Conservation (phyloP, 2,113 vertebrate genomes). For the Grammomys dolichurus region DNA sequence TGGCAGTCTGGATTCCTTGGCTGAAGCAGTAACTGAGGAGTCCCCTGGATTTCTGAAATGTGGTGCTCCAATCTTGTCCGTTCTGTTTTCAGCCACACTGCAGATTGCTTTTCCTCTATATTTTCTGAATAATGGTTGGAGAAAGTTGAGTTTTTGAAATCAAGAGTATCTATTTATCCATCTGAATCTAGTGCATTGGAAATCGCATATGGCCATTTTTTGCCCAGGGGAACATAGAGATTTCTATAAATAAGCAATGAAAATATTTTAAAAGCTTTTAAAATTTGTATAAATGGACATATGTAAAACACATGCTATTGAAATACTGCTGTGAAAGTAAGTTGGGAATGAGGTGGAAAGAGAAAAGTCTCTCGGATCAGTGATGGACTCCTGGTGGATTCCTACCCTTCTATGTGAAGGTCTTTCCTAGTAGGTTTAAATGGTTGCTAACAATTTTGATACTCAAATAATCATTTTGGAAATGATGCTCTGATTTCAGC, state of each 20-base stretch:
- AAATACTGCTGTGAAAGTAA: slow-evolving; percentile 63
- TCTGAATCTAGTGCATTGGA: slow-evolving; percentile 45
- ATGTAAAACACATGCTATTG: slow-evolving; percentile 78
- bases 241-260: slow-evolving; percentile 80
- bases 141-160: slow-evolving; percentile 20
- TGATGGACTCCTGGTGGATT: neutral
- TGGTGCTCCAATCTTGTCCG: neutral
- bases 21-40: neutral
- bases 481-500: neutral
- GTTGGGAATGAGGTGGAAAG: slow-evolving; percentile 58
- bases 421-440: neutral
- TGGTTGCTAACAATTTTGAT: neutral
- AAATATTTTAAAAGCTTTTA: slow-evolving; percentile 79
- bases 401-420: slow-evolving; percentile 13
- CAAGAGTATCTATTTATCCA: neutral
- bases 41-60: neutral
- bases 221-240: slow-evolving; percentile 44
- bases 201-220: slow-evolving; percentile 37
- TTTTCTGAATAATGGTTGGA: slow-evolving; percentile 10
- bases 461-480: neutral
- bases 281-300: slow-evolving; percentile 66
- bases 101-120: neutral
- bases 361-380: slow-evolving; percentile 44
- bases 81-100: neutral
- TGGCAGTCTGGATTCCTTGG: neutral